Evolutionary conservation across 2,888 invertebrate species (phyloP), one percentile per base, ranked within the genome.

Genomic region (Drosophila demipolita): DNA sequence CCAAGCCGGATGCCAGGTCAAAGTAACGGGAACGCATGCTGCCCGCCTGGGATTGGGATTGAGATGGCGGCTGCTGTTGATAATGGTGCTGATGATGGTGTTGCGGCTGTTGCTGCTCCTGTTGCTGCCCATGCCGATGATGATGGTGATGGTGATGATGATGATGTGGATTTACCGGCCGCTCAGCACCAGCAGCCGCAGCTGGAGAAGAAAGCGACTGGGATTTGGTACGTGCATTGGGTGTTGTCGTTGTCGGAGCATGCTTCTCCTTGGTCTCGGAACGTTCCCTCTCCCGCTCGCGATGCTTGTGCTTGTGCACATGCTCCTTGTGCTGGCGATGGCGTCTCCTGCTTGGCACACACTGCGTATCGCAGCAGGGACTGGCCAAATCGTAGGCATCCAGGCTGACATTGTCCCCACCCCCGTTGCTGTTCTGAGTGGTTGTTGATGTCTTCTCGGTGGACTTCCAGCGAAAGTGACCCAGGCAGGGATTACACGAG

Each of bases 371-470:
- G 91, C 97, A 97, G 90, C 97, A 97, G 0, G 97, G 97, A 90
- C 97, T 97, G 0, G 97, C 97, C 57, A 97, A 93, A 91, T 97
- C 97, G 83, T 97, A 97, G 5, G 97, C 97, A 91, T 97, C 97
- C 62, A 97, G 94, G 87, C 97, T 97, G 53, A 96, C 96, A 68
- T 96, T 96, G 82, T 97, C 55, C 0, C 55, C 57, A 4, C 40
- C 97, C 2, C 83, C 89, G 52, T 79, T 84, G 82, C 95, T 78
- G 48, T 76, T 72, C 0, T 32, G 57, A 20, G 20, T 32, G 3
- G n/a, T 8, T 23, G 15, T 45, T 15, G 42, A 11, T 42, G 91
- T 70, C 66, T 94, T 94, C 17, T 92, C 92, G 1, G 90, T 75
- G 0, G 93, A 92, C 69, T 93, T 93, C 86, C 93, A 93, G 11